These are phyloP conservation scores for Antennarius striatus DNA, from an alignment of 2,113 vertebrate genomes.

Conservation along the genomic window DNA sequence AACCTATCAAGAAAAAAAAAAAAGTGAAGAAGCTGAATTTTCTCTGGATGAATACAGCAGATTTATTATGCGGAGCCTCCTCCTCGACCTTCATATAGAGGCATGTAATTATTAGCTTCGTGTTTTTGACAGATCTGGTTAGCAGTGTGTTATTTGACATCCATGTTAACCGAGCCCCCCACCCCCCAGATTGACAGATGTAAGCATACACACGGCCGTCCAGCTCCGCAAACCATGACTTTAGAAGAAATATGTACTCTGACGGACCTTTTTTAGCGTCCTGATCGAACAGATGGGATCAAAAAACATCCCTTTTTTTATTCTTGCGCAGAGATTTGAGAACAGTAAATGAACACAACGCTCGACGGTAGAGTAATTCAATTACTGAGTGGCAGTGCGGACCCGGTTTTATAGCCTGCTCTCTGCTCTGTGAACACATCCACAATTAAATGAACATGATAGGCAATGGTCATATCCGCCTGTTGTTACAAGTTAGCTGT, in stretches of 20 bases:
- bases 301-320: constrained; percentile 45
- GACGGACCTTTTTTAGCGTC: constrained; percentile 1
- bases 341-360: constrained; percentile 68
- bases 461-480: constrained; percentile 62
- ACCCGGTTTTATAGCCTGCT: constrained; percentile 70
- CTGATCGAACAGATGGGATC: constrained; percentile 10
- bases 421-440: constrained; percentile 66
- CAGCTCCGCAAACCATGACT: constrained; percentile 50
- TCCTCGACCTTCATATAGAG: constrained; percentile 51
- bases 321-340: constrained; percentile 56
- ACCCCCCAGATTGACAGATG: constrained; percentile 42
- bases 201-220: constrained; percentile 35
- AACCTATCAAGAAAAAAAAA: constrained; percentile 71
- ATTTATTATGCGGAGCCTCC: constrained; percentile 77
- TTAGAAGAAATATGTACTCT: constrained; percentile 36
- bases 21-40: constrained; percentile 72
- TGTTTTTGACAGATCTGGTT: constrained; percentile 78
- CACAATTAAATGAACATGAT: constrained; percentile 73
- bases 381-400: constrained; percentile 73
- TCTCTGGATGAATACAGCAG: constrained; percentile 77
- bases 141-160: constrained; percentile 68
- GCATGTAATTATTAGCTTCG: constrained; percentile 74
- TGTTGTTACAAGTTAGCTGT: constrained; percentile 73
- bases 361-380: constrained; percentile 68
- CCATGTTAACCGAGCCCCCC: constrained; percentile 47